These are phyloP conservation scores for Pelecanus crispus DNA, from an alignment of 2,113 vertebrate species.

Conservation along the genomic window DNA sequence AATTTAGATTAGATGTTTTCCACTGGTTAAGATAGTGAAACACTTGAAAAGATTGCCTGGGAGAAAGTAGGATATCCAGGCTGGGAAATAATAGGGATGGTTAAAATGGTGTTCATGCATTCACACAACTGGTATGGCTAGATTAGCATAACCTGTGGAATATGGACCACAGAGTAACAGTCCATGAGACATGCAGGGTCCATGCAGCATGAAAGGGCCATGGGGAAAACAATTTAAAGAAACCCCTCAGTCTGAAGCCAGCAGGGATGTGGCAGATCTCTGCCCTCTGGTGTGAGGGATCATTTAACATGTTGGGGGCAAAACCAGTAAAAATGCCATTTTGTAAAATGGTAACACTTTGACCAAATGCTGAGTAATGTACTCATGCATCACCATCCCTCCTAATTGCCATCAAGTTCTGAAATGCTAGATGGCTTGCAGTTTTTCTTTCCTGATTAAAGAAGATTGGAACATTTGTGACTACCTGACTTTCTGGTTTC, in stretches of 20 bases:
- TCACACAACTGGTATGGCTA: neutral
- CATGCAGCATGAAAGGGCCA: neutral
- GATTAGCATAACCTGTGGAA: neutral
- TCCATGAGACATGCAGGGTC: neutral
- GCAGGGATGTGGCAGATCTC: neutral
- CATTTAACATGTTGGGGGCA: neutral
- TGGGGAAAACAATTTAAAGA: neutral
- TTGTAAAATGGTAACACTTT: neutral
- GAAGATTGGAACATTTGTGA: neutral
- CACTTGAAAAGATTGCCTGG: neutral
- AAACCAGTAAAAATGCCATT: neutral
- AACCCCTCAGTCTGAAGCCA: neutral
- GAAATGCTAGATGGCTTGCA: neutral
- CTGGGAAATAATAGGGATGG: neutral
- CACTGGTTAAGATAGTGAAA: neutral
- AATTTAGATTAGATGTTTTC: constrained; percentile 9
- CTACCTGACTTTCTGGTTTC: neutral
- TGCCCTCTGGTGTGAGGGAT: neutral
- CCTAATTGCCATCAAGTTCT: neutral
- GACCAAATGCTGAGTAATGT: neutral
- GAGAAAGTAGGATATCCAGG: neutral
- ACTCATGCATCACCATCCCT: neutral
- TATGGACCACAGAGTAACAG: neutral
- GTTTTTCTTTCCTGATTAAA: neutral
- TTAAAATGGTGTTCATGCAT: neutral